Percentiles rank a stretch among this genome's conserved stretches.
Conservation (phyloP, 2,888 invertebrate species). For the Lysandra bellargus region DNA sequence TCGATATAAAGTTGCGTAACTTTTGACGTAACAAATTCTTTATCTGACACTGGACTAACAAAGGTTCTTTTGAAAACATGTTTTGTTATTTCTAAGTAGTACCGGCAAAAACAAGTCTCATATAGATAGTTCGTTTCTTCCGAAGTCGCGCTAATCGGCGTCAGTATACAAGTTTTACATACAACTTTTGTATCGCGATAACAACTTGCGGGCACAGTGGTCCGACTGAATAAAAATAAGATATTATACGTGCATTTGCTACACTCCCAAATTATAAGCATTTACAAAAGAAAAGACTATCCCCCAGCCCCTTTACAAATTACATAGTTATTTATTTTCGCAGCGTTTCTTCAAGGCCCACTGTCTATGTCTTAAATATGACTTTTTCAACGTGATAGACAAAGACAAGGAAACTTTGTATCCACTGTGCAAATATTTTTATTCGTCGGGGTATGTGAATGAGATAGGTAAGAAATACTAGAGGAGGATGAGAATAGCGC, state of each 20-base stretch:
- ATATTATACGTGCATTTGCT: not conserved
- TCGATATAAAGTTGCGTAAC: not conserved
- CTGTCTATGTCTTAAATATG: no score
- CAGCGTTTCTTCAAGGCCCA: no score
- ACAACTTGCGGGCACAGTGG: not conserved
- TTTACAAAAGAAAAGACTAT: no score
- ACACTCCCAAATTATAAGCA: no score
- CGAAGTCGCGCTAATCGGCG: conserved; percentile 21
- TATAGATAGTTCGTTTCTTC: conserved; percentile 23
- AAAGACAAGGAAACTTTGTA: no score
- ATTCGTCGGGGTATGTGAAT: no score
- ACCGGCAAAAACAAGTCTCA: conserved; percentile 13
- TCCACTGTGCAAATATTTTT: no score
- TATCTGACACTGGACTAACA: not conserved
- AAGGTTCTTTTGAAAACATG: conserved; percentile 13
- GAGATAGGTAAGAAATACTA: no score
- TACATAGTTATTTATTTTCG: no score
- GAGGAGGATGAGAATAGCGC: no score
- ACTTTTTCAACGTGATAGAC: no score
- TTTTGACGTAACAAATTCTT: conserved; percentile 7
- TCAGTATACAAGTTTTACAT: conserved; percentile 1
- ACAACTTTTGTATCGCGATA: conserved; percentile 19
- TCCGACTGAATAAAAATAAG: not conserved
- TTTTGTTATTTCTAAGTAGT: conserved; percentile 13
- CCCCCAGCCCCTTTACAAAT: no score